Evolutionary conservation across 1,140 invertebrate genomes (phyloP).

Genomic region (Teleogryllus occipitalis): DNA sequence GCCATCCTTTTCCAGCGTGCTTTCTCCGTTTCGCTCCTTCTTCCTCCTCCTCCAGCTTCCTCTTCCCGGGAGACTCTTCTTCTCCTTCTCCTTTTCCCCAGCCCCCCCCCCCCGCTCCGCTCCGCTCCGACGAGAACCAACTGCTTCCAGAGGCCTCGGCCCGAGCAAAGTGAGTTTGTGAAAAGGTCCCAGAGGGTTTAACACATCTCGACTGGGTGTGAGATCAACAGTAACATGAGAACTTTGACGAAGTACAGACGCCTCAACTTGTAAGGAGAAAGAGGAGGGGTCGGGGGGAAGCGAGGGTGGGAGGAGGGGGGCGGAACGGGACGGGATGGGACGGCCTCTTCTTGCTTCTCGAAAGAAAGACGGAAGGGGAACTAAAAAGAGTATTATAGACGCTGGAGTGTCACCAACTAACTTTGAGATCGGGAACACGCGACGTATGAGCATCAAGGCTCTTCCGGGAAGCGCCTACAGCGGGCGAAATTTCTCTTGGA

Average conservation of each 20-base stretch:
- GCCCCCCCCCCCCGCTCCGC: too few species aligned
- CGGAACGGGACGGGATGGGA: neutral
- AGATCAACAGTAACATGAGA: neutral
- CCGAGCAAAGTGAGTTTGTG: neutral
- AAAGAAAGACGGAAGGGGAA: neutral
- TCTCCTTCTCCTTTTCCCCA: too few species aligned
- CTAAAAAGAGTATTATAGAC: neutral
- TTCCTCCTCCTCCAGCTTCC: too few species aligned
- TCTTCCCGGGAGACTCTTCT: too few species aligned
- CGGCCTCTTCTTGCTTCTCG: neutral
- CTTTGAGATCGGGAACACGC: neutral
- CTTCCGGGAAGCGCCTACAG: too few species aligned
- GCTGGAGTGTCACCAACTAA: neutral
- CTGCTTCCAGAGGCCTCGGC: neutral
- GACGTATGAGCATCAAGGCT: too few species aligned
- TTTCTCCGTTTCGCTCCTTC: too few species aligned
- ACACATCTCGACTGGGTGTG: constrained; percentile 3
- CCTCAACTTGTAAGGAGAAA: neutral
- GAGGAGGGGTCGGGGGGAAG: too few species aligned
- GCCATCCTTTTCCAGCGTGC: too few species aligned
- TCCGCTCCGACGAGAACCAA: neutral
- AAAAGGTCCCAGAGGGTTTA: neutral
- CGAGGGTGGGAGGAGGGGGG: too few species aligned
- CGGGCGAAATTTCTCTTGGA: too few species aligned
- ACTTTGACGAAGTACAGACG: neutral